A percentile compares a stretch with the other conserved stretches of the same genome.
These are phyloP conservation scores for Sogatella furcifera DNA, from an alignment of 1,140 invertebrate genomes.

Conservation along the genomic window DNA sequence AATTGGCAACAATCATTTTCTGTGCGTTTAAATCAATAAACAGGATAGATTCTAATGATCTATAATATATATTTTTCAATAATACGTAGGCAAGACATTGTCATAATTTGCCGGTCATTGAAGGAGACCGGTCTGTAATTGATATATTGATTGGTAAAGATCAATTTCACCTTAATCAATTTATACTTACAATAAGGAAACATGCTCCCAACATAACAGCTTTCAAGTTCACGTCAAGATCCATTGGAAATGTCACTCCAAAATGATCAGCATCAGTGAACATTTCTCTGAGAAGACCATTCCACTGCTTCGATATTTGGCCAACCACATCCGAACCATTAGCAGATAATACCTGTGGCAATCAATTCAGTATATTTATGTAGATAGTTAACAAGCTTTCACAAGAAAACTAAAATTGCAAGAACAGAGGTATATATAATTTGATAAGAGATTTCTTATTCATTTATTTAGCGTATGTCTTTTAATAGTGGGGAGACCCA, in stretches of 20 bases:
- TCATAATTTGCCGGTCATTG: too few relatives aligned
- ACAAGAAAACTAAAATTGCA: too few relatives aligned
- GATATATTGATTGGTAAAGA: background rate
- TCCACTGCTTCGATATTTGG: slow-evolving; percentile 67
- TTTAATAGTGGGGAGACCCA: too few relatives aligned
- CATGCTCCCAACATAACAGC: slow-evolving; percentile 63
- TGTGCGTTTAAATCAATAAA: too few relatives aligned
- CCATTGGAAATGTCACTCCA: slow-evolving; percentile 65
- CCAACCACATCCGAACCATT: slow-evolving; percentile 55
- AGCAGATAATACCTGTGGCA: slow-evolving; percentile 44
- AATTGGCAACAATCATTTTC: too few relatives aligned
- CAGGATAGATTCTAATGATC: too few relatives aligned
- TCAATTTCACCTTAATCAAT: background rate
- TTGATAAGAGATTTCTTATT: too few relatives aligned
- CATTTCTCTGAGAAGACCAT: slow-evolving; percentile 51
- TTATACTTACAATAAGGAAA: slow-evolving; percentile 53
- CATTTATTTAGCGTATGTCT: too few relatives aligned
- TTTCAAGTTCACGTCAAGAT: slow-evolving; percentile 72
- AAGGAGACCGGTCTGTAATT: background rate
- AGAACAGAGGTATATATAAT: too few relatives aligned
- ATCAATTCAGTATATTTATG: slow-evolving; percentile 12
- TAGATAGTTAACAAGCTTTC: too few relatives aligned
- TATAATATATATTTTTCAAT: too few relatives aligned
- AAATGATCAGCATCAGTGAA: slow-evolving; percentile 70
- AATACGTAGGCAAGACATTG: too few relatives aligned